Base-by-base conservation (phyloP, 2,113 vertebrate species). In the Oceanites oceanicus region DNA sequence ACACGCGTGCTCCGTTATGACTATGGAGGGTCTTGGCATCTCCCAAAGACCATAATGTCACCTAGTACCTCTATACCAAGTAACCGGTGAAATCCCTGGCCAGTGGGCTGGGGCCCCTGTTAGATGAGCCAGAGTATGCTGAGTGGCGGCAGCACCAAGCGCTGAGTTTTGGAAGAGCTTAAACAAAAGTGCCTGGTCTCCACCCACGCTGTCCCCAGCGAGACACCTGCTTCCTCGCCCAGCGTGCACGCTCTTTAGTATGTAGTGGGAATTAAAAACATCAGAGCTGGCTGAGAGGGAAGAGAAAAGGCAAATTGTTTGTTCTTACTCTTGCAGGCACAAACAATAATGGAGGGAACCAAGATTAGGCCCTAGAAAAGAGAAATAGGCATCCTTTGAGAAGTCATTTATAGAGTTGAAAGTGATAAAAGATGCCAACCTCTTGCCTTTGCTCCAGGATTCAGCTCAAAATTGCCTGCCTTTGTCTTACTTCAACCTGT, bases 1-100 rank as follows among this genome's bases (percentile, higher is more conserved):
- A 2, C 0, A 1, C 6, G 2, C 1, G 0, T 47, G n/a, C 36
- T 75, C 17, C 3, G 0, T 47, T 53, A 10, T 3, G 10, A 5
- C 40, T 63, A 11, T 11, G 59, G 49, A 53, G 16, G 25, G 11
- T 72, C 30, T 62, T 85, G 36, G 26, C 23, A 38, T 59, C 62
- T 86, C 32, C n/a, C 59, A n/a, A 25, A 56, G 58, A 15, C 34
- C 13, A 8, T 27, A 8, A 15, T 2, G 3, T 47, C 32, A 34
- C 34, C 19, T 36, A 49, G 4, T 27, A 29, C 9, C 13, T 70
- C 77, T 53, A 15, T 71, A 84, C 34, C 72, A 49, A 49, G 34
- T 36, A 50, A 56, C 13, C 1, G 5, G 29, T 86, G 49, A 71
- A 70, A 44, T 25, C 2, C 0, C 21, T 90, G 42, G 7, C 50